These are phyloP conservation scores for Platerodrilus igneus DNA, from an alignment of 2,888 invertebrate genomes.

Conservation along the genomic window DNA sequence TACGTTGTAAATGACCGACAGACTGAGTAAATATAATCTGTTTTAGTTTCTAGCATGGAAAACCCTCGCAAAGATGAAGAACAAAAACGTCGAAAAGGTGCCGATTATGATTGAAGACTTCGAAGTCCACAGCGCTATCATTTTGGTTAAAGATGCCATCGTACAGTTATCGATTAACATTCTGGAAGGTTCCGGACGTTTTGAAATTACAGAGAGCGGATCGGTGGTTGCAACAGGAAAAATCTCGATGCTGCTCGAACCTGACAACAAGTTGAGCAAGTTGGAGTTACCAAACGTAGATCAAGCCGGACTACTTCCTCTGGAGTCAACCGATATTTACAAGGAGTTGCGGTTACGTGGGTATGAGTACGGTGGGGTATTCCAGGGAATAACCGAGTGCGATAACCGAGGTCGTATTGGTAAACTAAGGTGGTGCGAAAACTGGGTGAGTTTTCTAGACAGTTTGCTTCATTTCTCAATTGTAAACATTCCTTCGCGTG, in stretches of 20 bases:
- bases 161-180: no score
- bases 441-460: constrained; percentile 95
- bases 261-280: constrained; percentile 59
- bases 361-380: constrained; percentile 77
- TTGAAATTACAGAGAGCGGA: constrained; percentile 86
- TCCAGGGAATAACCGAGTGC: constrained; percentile 72
- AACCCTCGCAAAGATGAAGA: no score
- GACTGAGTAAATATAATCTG: no score
- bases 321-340: constrained; percentile 69
- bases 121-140: no score
- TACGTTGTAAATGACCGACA: no score
- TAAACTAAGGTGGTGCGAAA: constrained; percentile 75
- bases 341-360: constrained; percentile 82
- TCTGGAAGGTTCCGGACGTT: constrained; percentile 77
- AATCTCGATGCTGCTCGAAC: constrained; percentile 61
- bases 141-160: no score
- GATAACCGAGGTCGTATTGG: constrained; percentile 69
- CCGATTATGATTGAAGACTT: no score
- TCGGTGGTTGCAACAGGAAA: constrained; percentile 75
- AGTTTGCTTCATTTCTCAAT: constrained; percentile 93
- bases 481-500: constrained; percentile 68
- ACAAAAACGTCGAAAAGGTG: no score
- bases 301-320: constrained; percentile 50
- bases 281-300: constrained; percentile 46
- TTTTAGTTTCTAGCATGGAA: no score